These are phyloP conservation scores for Aix galericulata DNA, from an alignment of 2,113 vertebrate species.

Conservation along the genomic window DNA sequence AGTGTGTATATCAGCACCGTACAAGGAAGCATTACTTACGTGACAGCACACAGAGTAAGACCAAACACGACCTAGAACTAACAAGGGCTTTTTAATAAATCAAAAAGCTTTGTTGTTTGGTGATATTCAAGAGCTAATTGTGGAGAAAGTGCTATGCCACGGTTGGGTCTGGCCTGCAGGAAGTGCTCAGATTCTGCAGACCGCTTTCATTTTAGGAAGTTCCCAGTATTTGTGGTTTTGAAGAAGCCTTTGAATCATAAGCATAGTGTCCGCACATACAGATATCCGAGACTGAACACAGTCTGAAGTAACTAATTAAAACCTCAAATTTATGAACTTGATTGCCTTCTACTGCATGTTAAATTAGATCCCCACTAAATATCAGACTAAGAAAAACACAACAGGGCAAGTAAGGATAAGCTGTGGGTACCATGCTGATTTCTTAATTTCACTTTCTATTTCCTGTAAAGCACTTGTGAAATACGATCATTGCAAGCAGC, in stretches of 20 bases:
- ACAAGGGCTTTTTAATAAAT: neutral
- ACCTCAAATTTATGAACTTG: neutral
- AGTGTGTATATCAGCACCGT: rapidly evolving
- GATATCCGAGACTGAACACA: neutral
- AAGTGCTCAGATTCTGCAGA: neutral
- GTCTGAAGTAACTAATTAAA: neutral
- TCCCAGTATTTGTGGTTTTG: neutral
- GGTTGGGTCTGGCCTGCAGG: neutral
- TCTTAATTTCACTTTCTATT: neutral
- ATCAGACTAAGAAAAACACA: neutral
- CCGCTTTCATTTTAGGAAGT: neutral
- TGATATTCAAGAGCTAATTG: neutral
- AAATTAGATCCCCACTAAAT: neutral
- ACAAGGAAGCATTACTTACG: neutral
- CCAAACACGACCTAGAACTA: neutral
- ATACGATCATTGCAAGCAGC: neutral
- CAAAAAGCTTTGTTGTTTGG: neutral
- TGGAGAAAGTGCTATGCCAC: neutral
- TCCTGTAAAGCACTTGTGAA: neutral
- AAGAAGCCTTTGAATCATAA: neutral
- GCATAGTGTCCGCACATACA: neutral
- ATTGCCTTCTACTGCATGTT: neutral
- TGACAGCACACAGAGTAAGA: rapidly evolving
- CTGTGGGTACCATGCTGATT: neutral
- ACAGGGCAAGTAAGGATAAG: neutral